A percentile compares a stretch with the other conserved stretches of the same genome.
Conservation (phyloP, 2,113 vertebrate genomes). For the Apus apus region DNA sequence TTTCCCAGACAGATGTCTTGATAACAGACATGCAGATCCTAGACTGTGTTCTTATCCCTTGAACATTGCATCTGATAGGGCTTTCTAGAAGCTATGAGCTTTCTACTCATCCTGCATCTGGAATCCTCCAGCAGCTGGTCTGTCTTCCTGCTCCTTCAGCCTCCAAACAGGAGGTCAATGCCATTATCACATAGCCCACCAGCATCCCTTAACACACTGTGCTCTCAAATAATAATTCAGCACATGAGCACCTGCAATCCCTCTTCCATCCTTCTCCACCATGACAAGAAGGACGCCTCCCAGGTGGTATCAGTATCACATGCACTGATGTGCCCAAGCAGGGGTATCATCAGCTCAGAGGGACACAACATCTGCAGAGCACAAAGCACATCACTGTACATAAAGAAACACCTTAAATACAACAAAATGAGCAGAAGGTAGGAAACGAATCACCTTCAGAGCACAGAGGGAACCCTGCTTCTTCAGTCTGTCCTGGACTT, state of each 20-base stretch:
- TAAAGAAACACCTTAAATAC: neutral
- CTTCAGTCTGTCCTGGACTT: neutral
- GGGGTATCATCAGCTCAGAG: neutral
- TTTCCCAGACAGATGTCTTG: neutral
- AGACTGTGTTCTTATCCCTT: neutral
- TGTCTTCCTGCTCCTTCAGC: neutral
- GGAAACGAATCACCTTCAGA: neutral
- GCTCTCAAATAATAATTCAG: neutral
- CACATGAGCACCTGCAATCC: fast-evolving
- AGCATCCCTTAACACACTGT: fast-evolving
- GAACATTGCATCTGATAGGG: neutral
- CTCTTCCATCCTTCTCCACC: neutral
- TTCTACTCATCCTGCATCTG: neutral
- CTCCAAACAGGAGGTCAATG: neutral
- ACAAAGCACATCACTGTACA: neutral
- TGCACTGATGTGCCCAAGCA: neutral
- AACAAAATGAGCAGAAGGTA: neutral
- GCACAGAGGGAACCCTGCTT: neutral
- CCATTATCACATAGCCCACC: neutral
- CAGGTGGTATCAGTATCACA: neutral
- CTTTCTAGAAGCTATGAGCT: neutral
- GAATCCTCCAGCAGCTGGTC: neutral
- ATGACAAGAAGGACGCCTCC: fast-evolving
- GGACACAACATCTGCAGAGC: neutral
- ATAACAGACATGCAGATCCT: neutral